Conservation (phyloP, 2,113 vertebrate genomes). For the Pungitius pungitius region DNA sequence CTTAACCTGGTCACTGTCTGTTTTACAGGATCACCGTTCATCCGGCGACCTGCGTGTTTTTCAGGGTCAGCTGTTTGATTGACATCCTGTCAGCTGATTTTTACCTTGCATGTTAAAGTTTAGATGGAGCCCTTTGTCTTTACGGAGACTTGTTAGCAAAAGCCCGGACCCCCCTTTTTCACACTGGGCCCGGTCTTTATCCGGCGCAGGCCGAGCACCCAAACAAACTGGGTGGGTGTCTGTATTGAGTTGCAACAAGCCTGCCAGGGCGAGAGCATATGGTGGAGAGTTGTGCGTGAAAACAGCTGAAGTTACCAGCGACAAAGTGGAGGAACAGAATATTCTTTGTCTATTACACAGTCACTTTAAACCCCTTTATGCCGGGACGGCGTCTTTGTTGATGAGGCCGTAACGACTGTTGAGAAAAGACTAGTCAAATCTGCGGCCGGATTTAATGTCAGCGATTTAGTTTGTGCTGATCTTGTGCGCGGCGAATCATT, state of each 20-base stretch:
- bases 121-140: not conserved
- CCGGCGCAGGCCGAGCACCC: slow-evolving; percentile 18
- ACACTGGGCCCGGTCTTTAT: slow-evolving; percentile 8
- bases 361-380: slow-evolving; percentile 6
- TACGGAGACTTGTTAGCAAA: slow-evolving; percentile 1
- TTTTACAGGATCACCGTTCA: not conserved
- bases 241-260: slow-evolving; percentile 31
- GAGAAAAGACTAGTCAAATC: slow-evolving; percentile 6
- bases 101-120: not conserved
- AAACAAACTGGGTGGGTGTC: slow-evolving; percentile 44
- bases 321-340: slow-evolving; percentile 30
- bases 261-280: slow-evolving; percentile 18
- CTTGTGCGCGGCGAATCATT: slow-evolving; percentile 19
- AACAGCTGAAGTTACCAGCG: slow-evolving; percentile 29
- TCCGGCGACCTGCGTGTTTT: not conserved
- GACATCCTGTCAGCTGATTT: not conserved
- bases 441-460: slow-evolving; percentile 12
- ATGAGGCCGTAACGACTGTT: slow-evolving; percentile 27
- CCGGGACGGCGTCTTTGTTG: not conserved
- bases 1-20: slow-evolving; percentile 11
- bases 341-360: slow-evolving; percentile 27
- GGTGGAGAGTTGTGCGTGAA: slow-evolving; percentile 20
- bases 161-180: not conserved
- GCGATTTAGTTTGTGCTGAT: slow-evolving; percentile 41
- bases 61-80: slow-evolving; percentile 3